Conservation (phyloP, 1,140 invertebrate genomes). For the Epicauta chinensis region DNA sequence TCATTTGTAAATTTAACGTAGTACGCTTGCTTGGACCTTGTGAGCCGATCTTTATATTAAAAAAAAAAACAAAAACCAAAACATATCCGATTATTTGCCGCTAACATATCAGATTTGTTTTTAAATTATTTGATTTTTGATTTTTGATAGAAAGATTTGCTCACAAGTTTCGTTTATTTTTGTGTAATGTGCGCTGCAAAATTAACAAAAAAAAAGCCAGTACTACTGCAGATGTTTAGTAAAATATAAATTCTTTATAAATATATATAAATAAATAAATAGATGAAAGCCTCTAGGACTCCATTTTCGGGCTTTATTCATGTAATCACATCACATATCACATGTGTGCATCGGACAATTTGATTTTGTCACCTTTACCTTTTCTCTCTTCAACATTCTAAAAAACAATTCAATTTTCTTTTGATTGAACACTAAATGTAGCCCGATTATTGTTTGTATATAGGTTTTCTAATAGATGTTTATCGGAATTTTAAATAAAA, state of each 20-base stretch:
- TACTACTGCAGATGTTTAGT: conserved; percentile 8
- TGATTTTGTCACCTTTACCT: no score
- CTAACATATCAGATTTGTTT: no score
- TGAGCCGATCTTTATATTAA: conserved; percentile 15
- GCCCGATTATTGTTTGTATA: no score
- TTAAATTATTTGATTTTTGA: no score
- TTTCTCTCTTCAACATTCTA: no score
- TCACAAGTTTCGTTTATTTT: conserved; percentile 12
- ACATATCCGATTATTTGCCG: no score
- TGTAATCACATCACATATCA: conserved; percentile 2
- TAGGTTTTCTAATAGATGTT: no score
- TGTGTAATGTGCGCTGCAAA: conserved; percentile 11
- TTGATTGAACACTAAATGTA: no score
- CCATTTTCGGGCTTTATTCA: conserved; percentile 5
- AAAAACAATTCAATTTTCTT: no score
- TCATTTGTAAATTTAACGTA: conserved; percentile 18
- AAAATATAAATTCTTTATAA: neutral
- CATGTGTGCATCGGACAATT: neutral
- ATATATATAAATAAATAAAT: no score
- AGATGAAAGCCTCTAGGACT: conserved; percentile 4
- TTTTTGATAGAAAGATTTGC: conserved; percentile 6
- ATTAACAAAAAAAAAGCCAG: neutral
- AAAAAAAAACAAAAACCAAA: no score
- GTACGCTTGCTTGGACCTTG: conserved; percentile 14
- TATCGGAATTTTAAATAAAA: no score